These are phyloP conservation scores for Polymixis lichenea DNA, from an alignment of 2,888 invertebrate genomes.

Conservation along the genomic window DNA sequence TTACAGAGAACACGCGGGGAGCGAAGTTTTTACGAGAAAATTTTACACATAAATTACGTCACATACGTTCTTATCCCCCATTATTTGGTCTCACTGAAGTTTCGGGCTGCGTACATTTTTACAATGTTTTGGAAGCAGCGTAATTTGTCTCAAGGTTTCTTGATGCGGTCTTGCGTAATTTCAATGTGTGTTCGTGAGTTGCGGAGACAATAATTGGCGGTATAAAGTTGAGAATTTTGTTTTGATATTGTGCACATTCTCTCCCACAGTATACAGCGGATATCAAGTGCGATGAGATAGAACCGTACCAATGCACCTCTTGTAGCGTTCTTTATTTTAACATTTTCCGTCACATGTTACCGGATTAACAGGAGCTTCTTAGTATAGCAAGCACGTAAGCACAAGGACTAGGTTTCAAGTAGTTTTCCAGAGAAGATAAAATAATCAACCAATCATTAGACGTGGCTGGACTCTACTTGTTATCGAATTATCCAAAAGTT, in stretches of 20 bases:
- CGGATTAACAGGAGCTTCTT: conserved; percentile 32
- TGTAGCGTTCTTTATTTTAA: conserved; percentile 27
- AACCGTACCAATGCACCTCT: conserved; percentile 20
- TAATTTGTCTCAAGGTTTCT: conserved; percentile 78
- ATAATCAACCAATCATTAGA: background rate
- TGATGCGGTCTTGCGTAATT: conserved; percentile 62
- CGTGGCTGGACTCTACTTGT: too few relatives aligned
- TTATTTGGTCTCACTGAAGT: conserved; percentile 84
- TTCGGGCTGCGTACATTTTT: conserved; percentile 82
- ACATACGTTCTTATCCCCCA: conserved; percentile 82
- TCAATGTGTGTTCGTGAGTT: conserved; percentile 31
- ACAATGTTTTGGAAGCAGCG: conserved; percentile 80
- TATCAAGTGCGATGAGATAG: conserved; percentile 5
- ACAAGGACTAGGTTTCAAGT: conserved; percentile 12
- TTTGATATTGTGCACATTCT: conserved; percentile 1
- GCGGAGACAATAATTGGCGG: conserved; percentile 20
- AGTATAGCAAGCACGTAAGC: conserved; percentile 28
- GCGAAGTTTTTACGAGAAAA: conserved; percentile 84
- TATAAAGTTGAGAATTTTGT: conserved; percentile 11
- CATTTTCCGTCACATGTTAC: conserved; percentile 34
- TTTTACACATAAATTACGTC: conserved; percentile 85
- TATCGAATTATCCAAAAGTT: background rate
- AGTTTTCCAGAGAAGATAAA: background rate
- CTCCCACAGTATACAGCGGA: background rate
- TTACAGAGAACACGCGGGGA: conserved; percentile 76